Percentiles rank a stretch among this genome's conserved stretches.
phyloP scores from a whole-genome alignment of 2,888 invertebrate species.

The Trachelus stipa region DNA sequence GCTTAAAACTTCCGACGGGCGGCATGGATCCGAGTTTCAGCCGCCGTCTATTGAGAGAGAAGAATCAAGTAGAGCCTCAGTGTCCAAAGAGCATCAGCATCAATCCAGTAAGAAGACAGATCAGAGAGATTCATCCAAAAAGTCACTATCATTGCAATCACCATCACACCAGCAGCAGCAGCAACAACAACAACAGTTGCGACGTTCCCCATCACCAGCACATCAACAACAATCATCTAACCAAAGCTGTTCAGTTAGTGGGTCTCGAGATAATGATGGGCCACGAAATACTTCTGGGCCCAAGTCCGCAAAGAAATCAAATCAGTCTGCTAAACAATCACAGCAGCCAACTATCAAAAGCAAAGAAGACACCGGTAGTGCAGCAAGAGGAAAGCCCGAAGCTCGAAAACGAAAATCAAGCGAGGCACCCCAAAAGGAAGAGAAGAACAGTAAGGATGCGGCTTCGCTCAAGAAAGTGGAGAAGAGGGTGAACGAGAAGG shows the following conservation, averaged over 20 bases:
- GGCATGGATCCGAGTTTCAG: constrained; percentile 78
- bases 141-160: constrained; percentile 29
- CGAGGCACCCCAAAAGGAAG: constrained; percentile 55
- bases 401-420: constrained; percentile 64
- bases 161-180: constrained; percentile 27
- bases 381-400: constrained; percentile 52
- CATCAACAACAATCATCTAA: constrained; percentile 42
- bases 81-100: constrained; percentile 60
- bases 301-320: constrained; percentile 59
- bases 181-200: constrained; percentile 19
- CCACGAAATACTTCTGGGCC: constrained; percentile 61
- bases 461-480: constrained; percentile 59
- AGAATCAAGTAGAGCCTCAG: constrained; percentile 71
- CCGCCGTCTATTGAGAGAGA: constrained; percentile 81
- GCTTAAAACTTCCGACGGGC: constrained; percentile 87
- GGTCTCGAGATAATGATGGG: constrained; percentile 66
- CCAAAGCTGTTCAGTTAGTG: constrained; percentile 58
- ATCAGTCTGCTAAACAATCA: constrained; percentile 43
- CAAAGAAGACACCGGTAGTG: constrained; percentile 42
- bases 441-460: constrained; percentile 58
- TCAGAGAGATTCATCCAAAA: constrained; percentile 40
- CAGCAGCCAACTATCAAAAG: constrained; percentile 59
- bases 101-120: constrained; percentile 54
- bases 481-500: constrained; percentile 52
- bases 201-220: constrained; percentile 4